A percentile compares a stretch with the other conserved stretches of the same genome.
Conservation (phyloP, 2,888 invertebrate genomes). For the Heliconius ethilla region DNA sequence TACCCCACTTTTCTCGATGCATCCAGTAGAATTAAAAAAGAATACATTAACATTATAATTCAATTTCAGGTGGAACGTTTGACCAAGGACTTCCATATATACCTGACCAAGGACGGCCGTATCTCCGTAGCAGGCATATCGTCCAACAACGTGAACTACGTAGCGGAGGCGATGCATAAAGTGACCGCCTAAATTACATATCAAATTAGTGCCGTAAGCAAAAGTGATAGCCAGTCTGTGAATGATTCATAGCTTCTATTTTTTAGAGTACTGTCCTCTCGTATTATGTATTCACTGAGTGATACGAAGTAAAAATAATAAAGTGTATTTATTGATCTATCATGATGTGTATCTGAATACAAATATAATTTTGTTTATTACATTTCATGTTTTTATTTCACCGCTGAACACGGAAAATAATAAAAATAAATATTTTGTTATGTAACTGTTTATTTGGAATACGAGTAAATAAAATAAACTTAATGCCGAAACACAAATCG, state of each 20-base stretch:
- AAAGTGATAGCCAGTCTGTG: slow-evolving; percentile 59
- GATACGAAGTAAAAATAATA: slow-evolving; percentile 22
- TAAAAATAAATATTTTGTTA: slow-evolving; percentile 49
- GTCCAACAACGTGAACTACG: slow-evolving; percentile 95
- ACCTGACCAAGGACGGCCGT: slow-evolving; percentile 97
- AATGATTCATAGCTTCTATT: slow-evolving; percentile 36
- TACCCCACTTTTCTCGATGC: too few species aligned
- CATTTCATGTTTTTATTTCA: slow-evolving; percentile 45
- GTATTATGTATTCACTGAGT: slow-evolving; percentile 13
- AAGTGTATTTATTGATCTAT: slow-evolving; percentile 34
- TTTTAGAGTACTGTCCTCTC: slow-evolving; percentile 19
- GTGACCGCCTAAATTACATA: slow-evolving; percentile 87
- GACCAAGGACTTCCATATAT: slow-evolving; percentile 95
- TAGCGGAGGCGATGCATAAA: slow-evolving; percentile 96
- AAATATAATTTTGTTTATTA: slow-evolving; percentile 50
- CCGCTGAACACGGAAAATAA: slow-evolving; percentile 30
- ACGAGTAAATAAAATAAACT: slow-evolving; percentile 82
- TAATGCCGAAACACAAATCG: slow-evolving; percentile 77
- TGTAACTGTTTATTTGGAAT: slow-evolving; percentile 79
- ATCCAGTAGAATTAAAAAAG: too few species aligned
- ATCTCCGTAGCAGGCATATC: slow-evolving; percentile 99
- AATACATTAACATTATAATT: not conserved
- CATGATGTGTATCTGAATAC: slow-evolving; percentile 44
- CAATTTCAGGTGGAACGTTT: slow-evolving; percentile 88
- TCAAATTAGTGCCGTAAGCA: slow-evolving; percentile 46